These are phyloP conservation scores for Penaeus vannamei DNA, from an alignment of 1,140 invertebrate species.

Conservation along the genomic window DNA sequence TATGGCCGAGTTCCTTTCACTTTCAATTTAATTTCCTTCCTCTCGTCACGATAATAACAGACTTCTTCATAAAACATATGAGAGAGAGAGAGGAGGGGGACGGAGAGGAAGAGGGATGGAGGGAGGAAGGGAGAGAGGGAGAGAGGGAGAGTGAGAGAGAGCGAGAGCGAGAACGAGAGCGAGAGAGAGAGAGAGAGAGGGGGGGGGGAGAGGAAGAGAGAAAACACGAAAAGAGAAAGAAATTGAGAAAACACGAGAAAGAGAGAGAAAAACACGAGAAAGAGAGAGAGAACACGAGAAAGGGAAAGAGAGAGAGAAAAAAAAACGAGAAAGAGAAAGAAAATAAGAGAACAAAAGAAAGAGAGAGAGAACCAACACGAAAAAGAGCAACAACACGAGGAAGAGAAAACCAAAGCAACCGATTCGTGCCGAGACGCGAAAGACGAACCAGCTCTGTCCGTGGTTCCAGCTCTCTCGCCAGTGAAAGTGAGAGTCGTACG, in stretches of 20 bases:
- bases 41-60: too few species aligned
- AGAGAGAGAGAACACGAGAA: background rate
- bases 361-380: background rate
- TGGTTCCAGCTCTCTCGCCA: too few species aligned
- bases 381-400: background rate
- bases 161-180: background rate
- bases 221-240: background rate
- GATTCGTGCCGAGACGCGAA: too few species aligned
- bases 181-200: background rate
- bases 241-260: background rate
- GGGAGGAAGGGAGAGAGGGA: background rate
- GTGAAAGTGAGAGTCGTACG: too few species aligned
- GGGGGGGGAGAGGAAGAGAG: background rate
- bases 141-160: background rate
- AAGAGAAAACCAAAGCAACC: too few species aligned
- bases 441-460: too few species aligned
- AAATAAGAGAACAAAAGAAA: background rate
- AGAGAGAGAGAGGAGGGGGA: background rate
- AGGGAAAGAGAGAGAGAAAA: background rate
- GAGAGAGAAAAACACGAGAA: background rate
- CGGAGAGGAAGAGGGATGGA: background rate
- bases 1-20: too few species aligned
- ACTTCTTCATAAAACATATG: background rate
- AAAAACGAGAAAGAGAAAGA: background rate
- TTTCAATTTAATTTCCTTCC: too few species aligned